Evolutionary conservation across 2,113 vertebrate species (phyloP), one percentile per base, ranked within the genome.

Genomic region (Mormyrus iriodes): DNA sequence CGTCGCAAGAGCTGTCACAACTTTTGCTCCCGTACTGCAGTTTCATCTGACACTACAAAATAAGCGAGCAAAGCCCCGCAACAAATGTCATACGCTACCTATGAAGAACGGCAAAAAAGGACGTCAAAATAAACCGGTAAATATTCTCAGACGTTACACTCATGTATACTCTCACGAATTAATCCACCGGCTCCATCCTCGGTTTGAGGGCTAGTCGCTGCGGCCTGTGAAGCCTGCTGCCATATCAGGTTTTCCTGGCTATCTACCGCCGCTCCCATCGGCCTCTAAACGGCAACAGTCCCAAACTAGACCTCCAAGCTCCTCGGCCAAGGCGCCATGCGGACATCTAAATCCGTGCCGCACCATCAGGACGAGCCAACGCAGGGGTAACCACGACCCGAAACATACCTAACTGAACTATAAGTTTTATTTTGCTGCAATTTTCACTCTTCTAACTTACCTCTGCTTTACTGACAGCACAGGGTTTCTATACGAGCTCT

Each of bases 381-480:
- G 90, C 53, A 52, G 89, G n/a, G 17, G 86, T 89, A 84, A 19
- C 85, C 90, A 87, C 87, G 89, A n/a, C 87, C 53, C 79, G 73
- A 86, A 88, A 89, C 88, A 85, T 2, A 73, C 58, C 88, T 69
- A 90, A 90, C 88, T 89, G 48, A 52, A 46, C 84, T 6, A 35
- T 89, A 86, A 53, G 52, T 49, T 88, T 88, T 90, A 91, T 88
- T 91, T 89, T 76, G 88, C 31, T 87, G 82, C 83, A 52, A 88
- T 90, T 89, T 89, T 92, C 92, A 91, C 90, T 91, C 92, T 91
- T 93, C 94, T 95, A 95, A 95, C 96, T 96, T 96, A 96, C 96
- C 96, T 96, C 94, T 92, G 92, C 93, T 96, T 94, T 91, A 95
- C 91, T 96, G 95, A 96, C 95, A 96, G 95, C 94, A 94, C 94